Base-by-base conservation (phyloP, 1,140 invertebrate species). In the Polyergus mexicanus region DNA sequence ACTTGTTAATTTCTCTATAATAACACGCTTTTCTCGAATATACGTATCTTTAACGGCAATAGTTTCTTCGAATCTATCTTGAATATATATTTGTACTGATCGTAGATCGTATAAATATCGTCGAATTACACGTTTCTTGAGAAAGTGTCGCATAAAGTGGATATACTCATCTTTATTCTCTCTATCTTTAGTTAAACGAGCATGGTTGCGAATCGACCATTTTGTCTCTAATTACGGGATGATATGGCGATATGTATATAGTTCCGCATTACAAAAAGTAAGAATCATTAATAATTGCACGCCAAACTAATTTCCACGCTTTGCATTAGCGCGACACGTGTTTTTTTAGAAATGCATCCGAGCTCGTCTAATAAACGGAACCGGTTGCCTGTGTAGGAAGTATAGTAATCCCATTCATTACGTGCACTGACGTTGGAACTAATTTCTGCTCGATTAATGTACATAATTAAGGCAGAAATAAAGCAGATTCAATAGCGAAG, bases 241-340 rank as follows among this genome's bases (percentile, higher is more conserved):
- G 28, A 38, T 58, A 74, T 74, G 58, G 13, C 16, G 47, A 51
- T 51, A 74, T 25, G 25, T 74, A 58, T 35, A 74, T 58, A 25
- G 71, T 58, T 74, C 32, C 32, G 51, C 51, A n/a, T 74, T 74
- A 74, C 47, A n/a, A n/a, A n/a, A n/a, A n/a, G 13, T 38, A 74
- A 74, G 71, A 74, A 74, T 77, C 38, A 16, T 63, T 41, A 19
- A 63, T 56, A 19, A 77, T n/a, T 47, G 11, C 74, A 63, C 25
- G 56, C 19, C 19, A n/a, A 32, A 63, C 6, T 65, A 44, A 56
- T 56, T 44, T 25, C 41, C 35, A 65, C 10, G 25, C 38, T 41
- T 22, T 10, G 4, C 28, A 44, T 16, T 44, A 25, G 5, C 1
- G 13, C 22, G 56, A 76, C 32, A 13, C 16, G 13, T 16, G 4